Evolutionary conservation across 2,113 vertebrate species (phyloP).

Genomic region (Narcine bancroftii): DNA sequence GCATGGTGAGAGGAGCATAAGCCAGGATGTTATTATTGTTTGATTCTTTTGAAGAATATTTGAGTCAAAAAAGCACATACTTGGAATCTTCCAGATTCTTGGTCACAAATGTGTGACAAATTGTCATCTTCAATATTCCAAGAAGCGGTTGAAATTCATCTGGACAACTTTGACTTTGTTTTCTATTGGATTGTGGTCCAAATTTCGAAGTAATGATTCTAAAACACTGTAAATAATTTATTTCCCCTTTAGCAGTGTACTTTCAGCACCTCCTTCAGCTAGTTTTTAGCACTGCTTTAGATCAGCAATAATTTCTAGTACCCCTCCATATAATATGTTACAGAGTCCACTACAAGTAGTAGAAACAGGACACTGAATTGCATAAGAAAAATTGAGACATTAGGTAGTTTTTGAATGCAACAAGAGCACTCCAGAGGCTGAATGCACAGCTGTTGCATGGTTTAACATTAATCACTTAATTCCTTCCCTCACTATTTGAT

Average conservation of each 20-base stretch:
- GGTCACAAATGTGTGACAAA: not conserved
- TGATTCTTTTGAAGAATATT: not conserved
- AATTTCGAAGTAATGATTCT: not conserved
- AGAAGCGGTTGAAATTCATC: not conserved
- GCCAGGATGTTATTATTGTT: not conserved
- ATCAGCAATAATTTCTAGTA: not conserved
- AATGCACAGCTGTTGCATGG: not conserved
- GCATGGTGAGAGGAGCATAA: constrained; percentile 67
- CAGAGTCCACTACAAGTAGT: not conserved
- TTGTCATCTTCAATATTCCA: not conserved
- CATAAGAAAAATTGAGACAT: not conserved
- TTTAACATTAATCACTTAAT: too few relatives aligned
- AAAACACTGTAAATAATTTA: not conserved
- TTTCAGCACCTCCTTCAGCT: not conserved
- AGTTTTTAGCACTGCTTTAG: not conserved
- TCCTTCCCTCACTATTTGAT: not conserved
- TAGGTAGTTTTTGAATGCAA: not conserved
- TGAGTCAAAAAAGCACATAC: not conserved
- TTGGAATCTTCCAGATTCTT: not conserved
- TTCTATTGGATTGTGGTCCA: not conserved
- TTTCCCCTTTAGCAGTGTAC: not conserved
- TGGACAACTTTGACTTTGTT: not conserved
- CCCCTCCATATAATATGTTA: not conserved
- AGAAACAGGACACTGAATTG: not conserved
- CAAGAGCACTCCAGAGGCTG: not conserved